phyloP scores from a whole-genome alignment of 2,888 invertebrate genomes.

The Idaea dimidiata region DNA sequence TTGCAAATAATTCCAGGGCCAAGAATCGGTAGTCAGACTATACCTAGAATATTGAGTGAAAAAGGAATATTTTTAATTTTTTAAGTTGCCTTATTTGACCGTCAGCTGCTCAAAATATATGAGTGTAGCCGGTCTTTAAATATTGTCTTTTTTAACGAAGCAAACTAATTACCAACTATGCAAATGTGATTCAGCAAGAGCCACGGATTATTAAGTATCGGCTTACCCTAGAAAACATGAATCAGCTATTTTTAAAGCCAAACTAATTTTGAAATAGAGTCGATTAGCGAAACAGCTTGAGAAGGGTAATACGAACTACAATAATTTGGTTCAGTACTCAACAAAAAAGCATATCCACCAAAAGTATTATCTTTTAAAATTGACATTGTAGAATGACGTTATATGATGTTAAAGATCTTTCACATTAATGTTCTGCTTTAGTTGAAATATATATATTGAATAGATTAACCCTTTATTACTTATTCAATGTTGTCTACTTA shows the following conservation, averaged over 20 bases:
- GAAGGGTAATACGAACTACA: not conserved
- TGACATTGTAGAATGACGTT: too few relatives aligned
- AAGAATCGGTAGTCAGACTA: too few relatives aligned
- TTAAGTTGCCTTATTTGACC: too few relatives aligned
- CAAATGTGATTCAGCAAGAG: not conserved
- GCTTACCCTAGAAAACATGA: not conserved
- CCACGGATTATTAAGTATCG: not conserved
- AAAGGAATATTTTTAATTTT: not conserved
- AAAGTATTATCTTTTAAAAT: too few relatives aligned
- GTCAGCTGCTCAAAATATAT: not conserved
- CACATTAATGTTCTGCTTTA: too few relatives aligned
- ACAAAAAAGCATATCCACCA: not conserved
- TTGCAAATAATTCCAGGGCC: too few relatives aligned
- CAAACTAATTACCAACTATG: not conserved
- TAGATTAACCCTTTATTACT: too few relatives aligned
- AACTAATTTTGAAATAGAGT: slow-evolving; percentile 1
- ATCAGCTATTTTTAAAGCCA: slow-evolving; percentile 1
- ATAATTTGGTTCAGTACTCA: not conserved
- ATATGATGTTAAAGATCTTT: too few relatives aligned
- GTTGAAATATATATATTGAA: too few relatives aligned
- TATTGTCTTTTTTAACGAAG: not conserved
- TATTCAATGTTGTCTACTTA: too few relatives aligned
- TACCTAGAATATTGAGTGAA: not conserved
- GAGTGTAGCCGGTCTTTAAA: not conserved
- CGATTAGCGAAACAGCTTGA: not conserved